Base-by-base conservation (phyloP, 2,888 invertebrate species). In the Mellilla xanthometata region DNA sequence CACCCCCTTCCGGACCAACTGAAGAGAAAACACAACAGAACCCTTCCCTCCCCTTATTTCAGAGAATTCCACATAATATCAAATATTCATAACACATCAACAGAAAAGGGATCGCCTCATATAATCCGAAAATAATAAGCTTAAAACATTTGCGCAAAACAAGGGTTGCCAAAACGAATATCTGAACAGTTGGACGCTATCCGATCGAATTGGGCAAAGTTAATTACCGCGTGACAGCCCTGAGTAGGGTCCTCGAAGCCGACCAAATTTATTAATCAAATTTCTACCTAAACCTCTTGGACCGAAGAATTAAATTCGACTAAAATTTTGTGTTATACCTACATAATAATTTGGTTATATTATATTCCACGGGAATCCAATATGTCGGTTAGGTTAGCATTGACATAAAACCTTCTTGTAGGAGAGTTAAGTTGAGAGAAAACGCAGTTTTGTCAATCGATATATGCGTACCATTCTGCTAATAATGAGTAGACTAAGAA, bases 191-290 rank as follows among this genome's bases (percentile, higher is more conserved):
- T 72, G 36, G 46, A 75, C 69, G 69, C 35, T 22, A 22, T 54
- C 70, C 72, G 75, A 79, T 81, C 78, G 73, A 80, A 80, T 78
- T 76, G 75, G 74, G 66, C 68, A 68, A 72, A 81, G 80, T 78
- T 83, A 83, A 84, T 84, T 82, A 81, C 68, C 62, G 65, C 56
- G 65, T 65, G 76, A 73, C 75, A 70, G 62, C 62, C 64, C 65
- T 77, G 79, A 78, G 72, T 59, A 74, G 79, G 81, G 79, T 76
- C 62, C n/a, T 19, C 33, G 12, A 31, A 39, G 47, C 23, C 36
- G 38, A 19, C 41, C 42, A 48, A n/a, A 41, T 42, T 41, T 41
- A 48, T 48, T 33, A 39, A 48, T 48, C 32, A 11, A 41, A 47
- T 41, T 41, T 41, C 22, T 44, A 30, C 40, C 35, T 38, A 35